Evolutionary conservation across 2,113 vertebrate species (phyloP).

Genomic region (Pituophis catenifer): DNA sequence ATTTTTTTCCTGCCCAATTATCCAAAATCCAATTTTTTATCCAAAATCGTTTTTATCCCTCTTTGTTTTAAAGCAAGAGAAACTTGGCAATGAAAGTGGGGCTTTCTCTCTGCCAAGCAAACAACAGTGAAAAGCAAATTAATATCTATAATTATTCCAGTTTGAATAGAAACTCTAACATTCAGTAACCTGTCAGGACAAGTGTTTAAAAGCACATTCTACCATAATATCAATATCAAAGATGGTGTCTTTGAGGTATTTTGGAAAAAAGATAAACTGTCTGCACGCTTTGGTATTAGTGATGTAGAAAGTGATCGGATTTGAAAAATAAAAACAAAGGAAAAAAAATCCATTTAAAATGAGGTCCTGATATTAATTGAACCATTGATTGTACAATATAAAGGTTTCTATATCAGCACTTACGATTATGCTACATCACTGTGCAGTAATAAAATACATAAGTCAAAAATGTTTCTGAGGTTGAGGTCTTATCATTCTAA

Average conservation of each 20-base stretch:
- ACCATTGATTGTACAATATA: constrained; percentile 10
- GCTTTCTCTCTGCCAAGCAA: not conserved
- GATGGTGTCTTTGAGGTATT: not conserved
- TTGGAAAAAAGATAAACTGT: not conserved
- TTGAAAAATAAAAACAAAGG: not conserved
- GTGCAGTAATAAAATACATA: not conserved
- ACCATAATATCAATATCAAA: constrained; percentile 4
- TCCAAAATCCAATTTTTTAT: not conserved
- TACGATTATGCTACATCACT: constrained; percentile 1
- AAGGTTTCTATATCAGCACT: constrained; percentile 8
- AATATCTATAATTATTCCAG: not conserved
- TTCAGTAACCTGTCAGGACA: not conserved
- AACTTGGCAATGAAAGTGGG: not conserved
- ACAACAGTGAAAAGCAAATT: not conserved
- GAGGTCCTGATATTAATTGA: constrained; percentile 6
- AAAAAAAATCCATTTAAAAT: not conserved
- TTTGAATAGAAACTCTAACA: not conserved
- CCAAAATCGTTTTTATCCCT: not conserved
- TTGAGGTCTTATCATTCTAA: not conserved
- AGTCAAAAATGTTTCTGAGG: not conserved
- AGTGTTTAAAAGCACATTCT: not conserved
- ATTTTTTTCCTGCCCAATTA: not conserved
- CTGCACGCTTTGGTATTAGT: constrained; percentile 26
- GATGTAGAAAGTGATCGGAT: constrained; percentile 22
- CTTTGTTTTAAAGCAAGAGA: not conserved